phyloP scores from a whole-genome alignment of 2,888 invertebrate genomes.

The Pterostichus niger region DNA sequence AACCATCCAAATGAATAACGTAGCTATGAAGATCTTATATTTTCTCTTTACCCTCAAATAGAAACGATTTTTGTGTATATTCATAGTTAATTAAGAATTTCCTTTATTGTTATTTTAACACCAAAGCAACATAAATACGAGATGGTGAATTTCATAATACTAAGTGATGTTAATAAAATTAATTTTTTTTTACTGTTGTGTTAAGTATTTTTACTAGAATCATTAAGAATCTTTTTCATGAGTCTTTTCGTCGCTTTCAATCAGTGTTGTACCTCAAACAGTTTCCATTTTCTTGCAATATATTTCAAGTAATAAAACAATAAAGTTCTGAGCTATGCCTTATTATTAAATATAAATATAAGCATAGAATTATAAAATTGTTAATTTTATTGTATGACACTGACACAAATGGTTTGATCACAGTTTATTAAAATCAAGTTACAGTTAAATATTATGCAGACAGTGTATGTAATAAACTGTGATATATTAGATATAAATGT shows the following conservation, averaged over 20 bases:
- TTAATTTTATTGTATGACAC: conserved; percentile 18
- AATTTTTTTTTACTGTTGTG: neutral
- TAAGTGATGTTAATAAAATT: conserved; percentile 12
- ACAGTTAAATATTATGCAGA: conserved; percentile 28
- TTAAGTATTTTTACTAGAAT: too few species aligned
- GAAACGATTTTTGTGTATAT: conserved; percentile 47
- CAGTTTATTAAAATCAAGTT: conserved; percentile 58
- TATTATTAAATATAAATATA: neutral
- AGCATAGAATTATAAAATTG: neutral
- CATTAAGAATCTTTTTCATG: too few species aligned
- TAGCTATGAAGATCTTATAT: conserved; percentile 22
- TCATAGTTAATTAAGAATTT: conserved; percentile 22
- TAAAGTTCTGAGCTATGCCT: conserved; percentile 19
- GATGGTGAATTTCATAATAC: conserved; percentile 22
- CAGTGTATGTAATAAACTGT: conserved; percentile 49
- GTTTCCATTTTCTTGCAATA: neutral
- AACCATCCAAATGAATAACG: neutral
- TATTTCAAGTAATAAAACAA: neutral
- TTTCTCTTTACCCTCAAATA: conserved; percentile 19
- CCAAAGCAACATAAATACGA: conserved; percentile 61
- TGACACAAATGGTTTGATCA: conserved; percentile 68
- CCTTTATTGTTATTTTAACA: conserved; percentile 25
- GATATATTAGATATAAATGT: conserved; percentile 57
- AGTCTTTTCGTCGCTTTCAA: too few species aligned
- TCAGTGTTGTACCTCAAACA: neutral